Conservation (phyloP, 2,113 vertebrate species). For the Paedocypris sp. region DNA sequence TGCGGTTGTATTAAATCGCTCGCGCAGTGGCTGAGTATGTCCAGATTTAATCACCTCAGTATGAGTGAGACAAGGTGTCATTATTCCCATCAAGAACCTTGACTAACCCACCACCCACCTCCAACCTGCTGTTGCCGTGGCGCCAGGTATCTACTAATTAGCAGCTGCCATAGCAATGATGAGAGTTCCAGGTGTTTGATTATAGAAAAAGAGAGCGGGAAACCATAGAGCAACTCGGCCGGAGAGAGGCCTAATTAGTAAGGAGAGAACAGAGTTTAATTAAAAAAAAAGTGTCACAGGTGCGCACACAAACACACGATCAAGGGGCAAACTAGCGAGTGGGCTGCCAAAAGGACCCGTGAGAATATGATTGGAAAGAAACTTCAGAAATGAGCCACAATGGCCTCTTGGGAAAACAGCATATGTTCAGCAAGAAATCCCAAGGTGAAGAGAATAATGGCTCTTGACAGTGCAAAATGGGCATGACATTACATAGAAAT, state of each 20-base stretch:
- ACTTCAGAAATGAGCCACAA: slow-evolving; percentile 25
- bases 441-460: not conserved
- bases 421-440: slow-evolving; percentile 13
- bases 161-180: slow-evolving; percentile 41
- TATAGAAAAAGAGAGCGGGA: slow-evolving; percentile 32
- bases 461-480: not conserved
- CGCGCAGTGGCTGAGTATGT: not conserved
- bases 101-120: not conserved
- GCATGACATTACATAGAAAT: not conserved
- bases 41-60: slow-evolving; percentile 21
- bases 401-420: slow-evolving; percentile 19
- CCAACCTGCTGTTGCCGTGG: slow-evolving; percentile 10
- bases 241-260: slow-evolving; percentile 35
- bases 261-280: slow-evolving; percentile 30
- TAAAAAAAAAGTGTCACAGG: slow-evolving; percentile 37
- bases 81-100: slow-evolving; percentile 20
- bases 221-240: slow-evolving; percentile 27
- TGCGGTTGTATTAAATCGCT: slow-evolving; percentile 1
- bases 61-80: slow-evolving; percentile 5
- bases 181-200: slow-evolving; percentile 42
- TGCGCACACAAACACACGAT: slow-evolving; percentile 16
- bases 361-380: slow-evolving; percentile 21
- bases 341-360: slow-evolving; percentile 33
- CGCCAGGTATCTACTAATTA: slow-evolving; percentile 52
- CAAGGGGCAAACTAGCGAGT: slow-evolving; percentile 21